Evolutionary conservation across 2,113 vertebrate genomes (phyloP).

Genomic region (Loxodonta africana): DNA sequence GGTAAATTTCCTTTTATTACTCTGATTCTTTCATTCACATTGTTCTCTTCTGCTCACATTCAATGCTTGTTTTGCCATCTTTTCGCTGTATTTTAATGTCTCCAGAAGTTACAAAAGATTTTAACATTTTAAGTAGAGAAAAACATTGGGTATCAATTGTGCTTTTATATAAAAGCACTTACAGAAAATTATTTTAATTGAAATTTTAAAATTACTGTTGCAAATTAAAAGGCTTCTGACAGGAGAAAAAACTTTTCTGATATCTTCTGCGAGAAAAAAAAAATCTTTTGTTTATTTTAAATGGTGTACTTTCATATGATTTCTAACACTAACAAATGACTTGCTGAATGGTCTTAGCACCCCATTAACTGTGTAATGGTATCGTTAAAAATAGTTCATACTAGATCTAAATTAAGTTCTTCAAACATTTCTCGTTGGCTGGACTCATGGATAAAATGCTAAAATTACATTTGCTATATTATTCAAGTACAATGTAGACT

Average conservation of each 20-base stretch:
- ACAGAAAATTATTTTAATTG: not conserved
- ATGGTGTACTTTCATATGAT: constrained; percentile 16
- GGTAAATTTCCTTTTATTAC: not conserved
- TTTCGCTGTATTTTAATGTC: not conserved
- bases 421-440: not conserved
- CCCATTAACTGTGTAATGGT: not conserved
- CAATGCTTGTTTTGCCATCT: not conserved
- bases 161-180: not conserved
- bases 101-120: not conserved
- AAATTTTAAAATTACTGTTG: constrained; percentile 26
- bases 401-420: not conserved
- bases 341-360: not conserved
- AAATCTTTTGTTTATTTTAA: not conserved
- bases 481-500: not conserved
- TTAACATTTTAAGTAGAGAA: not conserved
- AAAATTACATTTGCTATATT: not conserved
- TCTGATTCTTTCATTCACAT: not conserved
- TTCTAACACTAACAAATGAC: not conserved
- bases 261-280: constrained; percentile 43
- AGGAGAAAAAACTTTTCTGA: constrained; percentile 60
- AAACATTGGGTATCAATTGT: not conserved
- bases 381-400: not conserved
- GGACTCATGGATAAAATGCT: not conserved
- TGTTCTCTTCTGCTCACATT: not conserved
- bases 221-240: constrained; percentile 64